Conservation (phyloP, 2,888 invertebrate genomes). For the Drosophila lacicola region DNA sequence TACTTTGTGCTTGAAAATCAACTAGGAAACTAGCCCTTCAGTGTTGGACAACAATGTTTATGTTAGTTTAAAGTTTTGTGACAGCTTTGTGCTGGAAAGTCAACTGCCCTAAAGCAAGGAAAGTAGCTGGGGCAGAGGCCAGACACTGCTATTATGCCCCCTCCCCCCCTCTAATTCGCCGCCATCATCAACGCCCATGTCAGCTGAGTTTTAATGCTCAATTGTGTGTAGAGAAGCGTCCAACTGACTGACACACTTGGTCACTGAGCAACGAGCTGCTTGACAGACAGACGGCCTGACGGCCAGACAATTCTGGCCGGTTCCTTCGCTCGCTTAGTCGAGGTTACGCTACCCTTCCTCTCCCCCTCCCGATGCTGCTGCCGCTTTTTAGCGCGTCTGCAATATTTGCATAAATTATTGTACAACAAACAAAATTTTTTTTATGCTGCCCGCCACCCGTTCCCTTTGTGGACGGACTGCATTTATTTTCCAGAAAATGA, state of each 20-base stretch:
- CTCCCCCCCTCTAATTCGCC: background rate
- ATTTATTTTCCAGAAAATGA: constrained; percentile 75
- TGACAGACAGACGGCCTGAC: constrained; percentile 10
- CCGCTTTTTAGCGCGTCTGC: constrained; percentile 68
- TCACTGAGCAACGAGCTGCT: background rate
- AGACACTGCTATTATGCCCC: background rate
- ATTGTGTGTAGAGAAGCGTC: background rate
- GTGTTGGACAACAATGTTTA: constrained; percentile 9
- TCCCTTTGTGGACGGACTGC: constrained; percentile 23
- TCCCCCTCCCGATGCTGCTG: constrained; percentile 6
- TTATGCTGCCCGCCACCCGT: background rate
- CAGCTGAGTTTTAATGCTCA: constrained; percentile 1
- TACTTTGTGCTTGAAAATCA: background rate
- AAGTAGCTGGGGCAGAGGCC: background rate
- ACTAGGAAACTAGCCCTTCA: background rate
- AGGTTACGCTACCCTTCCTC: too few species aligned
- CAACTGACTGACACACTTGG: constrained; percentile 11
- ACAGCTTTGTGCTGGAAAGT: background rate
- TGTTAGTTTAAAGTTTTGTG: background rate
- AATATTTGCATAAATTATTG: constrained; percentile 78
- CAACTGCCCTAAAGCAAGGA: constrained; percentile 2
- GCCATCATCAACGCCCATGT: background rate
- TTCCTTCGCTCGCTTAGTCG: background rate
- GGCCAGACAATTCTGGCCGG: background rate
- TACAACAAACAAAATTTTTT: constrained; percentile 70